Evolutionary conservation across 2,113 vertebrate species (phyloP).

Genomic region (Syrrhaptes paradoxus): DNA sequence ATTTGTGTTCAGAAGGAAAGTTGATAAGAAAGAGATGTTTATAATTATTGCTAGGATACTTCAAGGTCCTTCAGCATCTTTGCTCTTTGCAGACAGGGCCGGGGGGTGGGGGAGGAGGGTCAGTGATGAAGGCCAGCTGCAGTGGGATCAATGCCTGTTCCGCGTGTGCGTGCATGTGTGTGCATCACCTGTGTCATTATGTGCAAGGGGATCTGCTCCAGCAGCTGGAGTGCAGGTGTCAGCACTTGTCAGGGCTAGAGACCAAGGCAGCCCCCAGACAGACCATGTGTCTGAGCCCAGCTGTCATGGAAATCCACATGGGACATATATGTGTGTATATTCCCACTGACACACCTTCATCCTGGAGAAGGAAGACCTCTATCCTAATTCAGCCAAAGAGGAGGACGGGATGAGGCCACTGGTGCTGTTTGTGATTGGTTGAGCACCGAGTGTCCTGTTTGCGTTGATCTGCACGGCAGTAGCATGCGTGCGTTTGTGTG

Average conservation of each 20-base stretch:
- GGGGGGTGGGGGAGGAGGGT: too few species aligned
- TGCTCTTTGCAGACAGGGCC: too few species aligned
- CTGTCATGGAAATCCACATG: not conserved
- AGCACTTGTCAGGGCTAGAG: not conserved
- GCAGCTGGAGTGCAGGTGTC: not conserved
- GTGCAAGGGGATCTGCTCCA: not conserved
- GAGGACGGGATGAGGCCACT: not conserved
- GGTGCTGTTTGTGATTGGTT: not conserved
- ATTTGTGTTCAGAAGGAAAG: too few species aligned
- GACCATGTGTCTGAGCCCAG: not conserved
- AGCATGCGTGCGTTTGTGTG: accelerated
- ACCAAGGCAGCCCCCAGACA: not conserved
- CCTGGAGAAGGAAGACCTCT: not conserved
- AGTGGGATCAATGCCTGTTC: not conserved
- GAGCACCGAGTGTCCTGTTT: not conserved
- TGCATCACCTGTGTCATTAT: accelerated
- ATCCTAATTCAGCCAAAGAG: not conserved
- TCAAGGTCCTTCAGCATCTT: too few species aligned
- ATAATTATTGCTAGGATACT: too few species aligned
- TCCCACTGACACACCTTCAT: not conserved
- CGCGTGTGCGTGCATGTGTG: not conserved
- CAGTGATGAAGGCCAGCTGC: not conserved
- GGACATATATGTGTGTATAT: not conserved
- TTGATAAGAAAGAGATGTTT: too few species aligned
- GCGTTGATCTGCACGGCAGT: not conserved